Evolutionary conservation across 1,140 invertebrate genomes (phyloP).

Genomic region (Condylostylus longicornis): DNA sequence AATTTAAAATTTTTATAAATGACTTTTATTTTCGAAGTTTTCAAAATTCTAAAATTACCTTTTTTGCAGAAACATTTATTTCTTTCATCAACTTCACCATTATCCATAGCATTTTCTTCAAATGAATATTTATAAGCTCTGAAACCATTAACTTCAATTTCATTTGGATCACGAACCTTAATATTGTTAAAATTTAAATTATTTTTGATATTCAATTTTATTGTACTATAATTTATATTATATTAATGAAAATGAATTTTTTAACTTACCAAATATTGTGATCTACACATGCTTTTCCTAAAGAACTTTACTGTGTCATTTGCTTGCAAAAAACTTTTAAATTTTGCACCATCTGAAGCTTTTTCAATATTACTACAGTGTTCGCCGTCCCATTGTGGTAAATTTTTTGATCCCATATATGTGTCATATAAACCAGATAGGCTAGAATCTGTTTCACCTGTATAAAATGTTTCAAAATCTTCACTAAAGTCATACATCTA

Average conservation of each 20-base stretch:
- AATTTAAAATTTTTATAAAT: background rate
- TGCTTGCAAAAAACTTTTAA: conserved; percentile 48
- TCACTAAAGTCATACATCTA: conserved; percentile 77
- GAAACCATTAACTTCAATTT: conserved; percentile 38
- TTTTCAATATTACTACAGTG: conserved; percentile 60
- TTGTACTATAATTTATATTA: background rate
- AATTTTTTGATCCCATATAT: conserved; percentile 49
- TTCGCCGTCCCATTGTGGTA: conserved; percentile 58
- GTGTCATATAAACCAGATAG: conserved; percentile 57
- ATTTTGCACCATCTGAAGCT: conserved; percentile 76
- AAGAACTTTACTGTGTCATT: conserved; percentile 60
- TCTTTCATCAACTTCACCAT: conserved; percentile 48
- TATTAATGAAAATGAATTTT: background rate
- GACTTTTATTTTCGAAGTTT: no score
- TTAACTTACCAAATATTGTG: conserved; percentile 48
- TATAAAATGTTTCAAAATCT: conserved; percentile 65
- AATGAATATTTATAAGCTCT: conserved; percentile 51
- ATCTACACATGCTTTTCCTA: conserved; percentile 66
- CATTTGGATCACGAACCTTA: background rate
- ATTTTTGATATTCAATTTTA: background rate
- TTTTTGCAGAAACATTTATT: conserved; percentile 66
- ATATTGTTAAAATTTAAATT: background rate
- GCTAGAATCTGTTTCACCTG: conserved; percentile 46
- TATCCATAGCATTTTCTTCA: conserved; percentile 56
- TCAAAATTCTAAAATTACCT: conserved; percentile 22